Percentiles rank a stretch among this genome's conserved stretches.
Evolutionary conservation across 2,797 vertebrate species (phyloP).

Genomic region (Brachymystax lenok): DNA sequence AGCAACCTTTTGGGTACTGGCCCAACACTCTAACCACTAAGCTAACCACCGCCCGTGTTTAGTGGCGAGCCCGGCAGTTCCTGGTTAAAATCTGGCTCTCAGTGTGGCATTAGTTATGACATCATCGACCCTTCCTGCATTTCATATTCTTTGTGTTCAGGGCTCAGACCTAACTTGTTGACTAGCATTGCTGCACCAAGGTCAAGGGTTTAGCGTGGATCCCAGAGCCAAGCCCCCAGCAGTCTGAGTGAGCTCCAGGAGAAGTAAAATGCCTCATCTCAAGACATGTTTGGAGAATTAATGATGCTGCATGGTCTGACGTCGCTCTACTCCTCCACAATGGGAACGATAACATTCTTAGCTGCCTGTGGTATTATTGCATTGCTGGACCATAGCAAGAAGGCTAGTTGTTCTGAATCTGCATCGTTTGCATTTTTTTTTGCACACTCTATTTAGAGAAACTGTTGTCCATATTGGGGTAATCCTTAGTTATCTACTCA

Average conservation of each 20-base stretch:
- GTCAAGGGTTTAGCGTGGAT: constrained; percentile 29
- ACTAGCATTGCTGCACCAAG: constrained; percentile 11
- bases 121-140: not conserved
- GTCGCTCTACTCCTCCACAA: not conserved
- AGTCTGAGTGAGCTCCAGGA: constrained; percentile 35
- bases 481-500: not conserved
- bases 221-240: constrained; percentile 33
- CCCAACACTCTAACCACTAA: not conserved
- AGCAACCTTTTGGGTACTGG: no score
- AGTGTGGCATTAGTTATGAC: not conserved
- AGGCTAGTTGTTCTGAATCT: constrained; percentile 7
- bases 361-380: constrained; percentile 8
- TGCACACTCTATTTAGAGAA: not conserved
- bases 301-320: constrained; percentile 26
- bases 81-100: not conserved
- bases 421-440: constrained; percentile 14
- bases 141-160: not conserved
- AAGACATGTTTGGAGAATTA: constrained; percentile 33
- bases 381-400: not conserved
- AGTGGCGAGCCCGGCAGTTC: not conserved
- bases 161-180: not conserved
- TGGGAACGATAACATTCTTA: not conserved
- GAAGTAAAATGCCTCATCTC: constrained; percentile 34
- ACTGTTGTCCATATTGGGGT: not conserved
- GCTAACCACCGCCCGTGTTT: not conserved